phyloP scores from a whole-genome alignment of 2,888 invertebrate species.

The Limnephilus auricula region DNA sequence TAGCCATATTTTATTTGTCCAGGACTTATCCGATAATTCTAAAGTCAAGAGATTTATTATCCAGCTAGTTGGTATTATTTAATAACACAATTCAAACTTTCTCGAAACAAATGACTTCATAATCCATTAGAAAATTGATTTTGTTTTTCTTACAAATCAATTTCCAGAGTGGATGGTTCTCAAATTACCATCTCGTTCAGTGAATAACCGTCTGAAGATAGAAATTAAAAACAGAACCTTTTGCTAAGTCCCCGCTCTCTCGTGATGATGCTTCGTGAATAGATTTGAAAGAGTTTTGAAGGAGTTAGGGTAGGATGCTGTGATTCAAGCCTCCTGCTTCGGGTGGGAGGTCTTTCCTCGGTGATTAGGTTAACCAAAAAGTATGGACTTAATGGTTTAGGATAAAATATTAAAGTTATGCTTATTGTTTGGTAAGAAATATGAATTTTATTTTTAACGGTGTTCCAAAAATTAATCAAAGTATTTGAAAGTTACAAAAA shows the following conservation, averaged over 20 bases:
- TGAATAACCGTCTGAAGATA: background rate
- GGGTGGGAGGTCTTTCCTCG: constrained; percentile 34
- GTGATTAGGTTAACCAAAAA: background rate
- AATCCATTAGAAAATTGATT: constrained; percentile 7
- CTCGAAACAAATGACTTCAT: constrained; percentile 1
- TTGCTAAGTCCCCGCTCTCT: background rate
- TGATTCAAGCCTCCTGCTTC: constrained; percentile 4
- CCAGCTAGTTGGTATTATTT: background rate
- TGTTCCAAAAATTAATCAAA: no score
- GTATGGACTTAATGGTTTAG: background rate
- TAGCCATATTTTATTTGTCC: background rate
- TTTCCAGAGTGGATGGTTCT: background rate
- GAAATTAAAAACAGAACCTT: background rate
- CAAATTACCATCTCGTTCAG: constrained; percentile 33
- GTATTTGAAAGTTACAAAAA: no score
- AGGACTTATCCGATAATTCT: background rate
- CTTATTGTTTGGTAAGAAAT: no score
- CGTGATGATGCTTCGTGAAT: background rate
- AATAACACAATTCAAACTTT: constrained; percentile 13
- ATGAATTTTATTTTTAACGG: no score
- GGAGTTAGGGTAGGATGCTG: background rate
- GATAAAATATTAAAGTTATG: no score
- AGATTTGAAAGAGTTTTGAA: background rate
- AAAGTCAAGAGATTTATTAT: background rate
- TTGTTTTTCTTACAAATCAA: constrained; percentile 17